These are phyloP conservation scores for Tipula lateralis DNA, from an alignment of 2,888 invertebrate genomes.

Conservation along the genomic window DNA sequence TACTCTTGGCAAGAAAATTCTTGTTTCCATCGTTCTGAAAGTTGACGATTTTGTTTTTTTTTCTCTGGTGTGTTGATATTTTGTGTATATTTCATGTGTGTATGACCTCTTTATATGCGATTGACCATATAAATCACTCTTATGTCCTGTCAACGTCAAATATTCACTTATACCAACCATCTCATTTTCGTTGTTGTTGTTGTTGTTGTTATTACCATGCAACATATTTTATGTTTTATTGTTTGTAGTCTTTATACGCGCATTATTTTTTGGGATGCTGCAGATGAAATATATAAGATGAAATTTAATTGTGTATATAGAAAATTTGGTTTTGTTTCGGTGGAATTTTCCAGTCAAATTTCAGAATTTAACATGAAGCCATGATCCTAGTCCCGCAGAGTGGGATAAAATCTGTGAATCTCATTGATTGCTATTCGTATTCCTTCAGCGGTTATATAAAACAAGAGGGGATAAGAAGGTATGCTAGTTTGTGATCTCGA, in stretches of 20 bases:
- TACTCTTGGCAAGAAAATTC: neutral
- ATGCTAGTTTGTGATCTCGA: too few species aligned
- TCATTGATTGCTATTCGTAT: too few species aligned
- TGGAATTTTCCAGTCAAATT: neutral
- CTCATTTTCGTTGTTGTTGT: neutral
- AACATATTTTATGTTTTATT: conserved; percentile 24
- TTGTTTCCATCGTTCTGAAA: neutral
- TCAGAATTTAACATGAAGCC: too few species aligned
- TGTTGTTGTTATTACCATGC: neutral
- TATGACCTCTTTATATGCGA: conserved; percentile 2
- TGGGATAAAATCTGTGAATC: too few species aligned
- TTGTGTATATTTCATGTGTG: conserved; percentile 9
- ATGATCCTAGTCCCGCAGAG: too few species aligned
- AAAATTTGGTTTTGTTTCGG: neutral
- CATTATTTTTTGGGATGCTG: neutral
- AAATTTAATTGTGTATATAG: neutral
- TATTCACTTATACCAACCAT: neutral
- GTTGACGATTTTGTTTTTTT: neutral
- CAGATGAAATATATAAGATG: neutral
- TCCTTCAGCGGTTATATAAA: too few species aligned
- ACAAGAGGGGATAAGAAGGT: too few species aligned
- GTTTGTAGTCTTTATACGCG: neutral
- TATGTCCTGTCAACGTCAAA: conserved; percentile 27
- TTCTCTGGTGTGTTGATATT: neutral
- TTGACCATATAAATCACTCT: conserved; percentile 28